Evolutionary conservation across 1,140 invertebrate species (phyloP).

Genomic region (Ceratosolen solmsi): DNA sequence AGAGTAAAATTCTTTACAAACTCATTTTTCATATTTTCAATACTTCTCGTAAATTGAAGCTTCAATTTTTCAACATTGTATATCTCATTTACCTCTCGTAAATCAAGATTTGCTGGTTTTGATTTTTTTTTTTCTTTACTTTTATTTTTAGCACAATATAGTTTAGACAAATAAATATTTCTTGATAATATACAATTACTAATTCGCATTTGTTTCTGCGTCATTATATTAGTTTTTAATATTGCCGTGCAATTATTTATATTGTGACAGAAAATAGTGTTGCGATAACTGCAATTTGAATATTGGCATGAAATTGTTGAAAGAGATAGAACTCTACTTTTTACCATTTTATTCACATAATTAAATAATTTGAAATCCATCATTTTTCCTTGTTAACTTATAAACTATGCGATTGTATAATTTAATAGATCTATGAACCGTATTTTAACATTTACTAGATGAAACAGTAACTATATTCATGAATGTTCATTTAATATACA

Average conservation of each 20-base stretch:
- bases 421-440: too few relatives aligned
- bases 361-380: constrained; percentile 3
- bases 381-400: constrained; percentile 43
- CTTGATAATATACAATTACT: neutral
- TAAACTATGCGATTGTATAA: neutral
- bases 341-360: neutral
- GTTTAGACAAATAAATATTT: constrained; percentile 25
- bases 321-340: neutral
- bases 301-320: neutral
- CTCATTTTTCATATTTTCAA: constrained; percentile 84
- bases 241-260: neutral
- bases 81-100: constrained; percentile 81
- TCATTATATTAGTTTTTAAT: neutral
- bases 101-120: constrained; percentile 77
- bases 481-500: too few relatives aligned
- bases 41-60: constrained; percentile 77
- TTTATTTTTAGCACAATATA: constrained; percentile 68
- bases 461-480: too few relatives aligned
- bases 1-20: constrained; percentile 85
- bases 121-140: constrained; percentile 79
- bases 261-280: neutral
- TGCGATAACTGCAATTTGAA: neutral
- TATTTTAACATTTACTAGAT: too few relatives aligned
- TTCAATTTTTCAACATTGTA: constrained; percentile 82
- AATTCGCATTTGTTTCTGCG: neutral